These are phyloP conservation scores for Alca torda DNA, from an alignment of 2,797 vertebrate species.

Conservation along the genomic window DNA sequence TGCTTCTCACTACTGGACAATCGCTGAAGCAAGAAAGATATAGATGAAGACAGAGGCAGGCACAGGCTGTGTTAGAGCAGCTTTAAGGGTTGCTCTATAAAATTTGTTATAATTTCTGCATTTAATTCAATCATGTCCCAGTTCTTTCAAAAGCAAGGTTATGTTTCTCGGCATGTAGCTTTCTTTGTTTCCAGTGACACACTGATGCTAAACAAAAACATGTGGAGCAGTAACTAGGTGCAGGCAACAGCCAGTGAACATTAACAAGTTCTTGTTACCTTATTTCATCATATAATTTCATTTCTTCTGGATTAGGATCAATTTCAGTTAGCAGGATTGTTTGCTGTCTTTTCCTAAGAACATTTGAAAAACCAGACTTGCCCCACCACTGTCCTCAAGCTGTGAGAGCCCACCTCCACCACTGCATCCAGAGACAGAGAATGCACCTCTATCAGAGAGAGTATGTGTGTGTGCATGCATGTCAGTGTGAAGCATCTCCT, in stretches of 20 bases:
- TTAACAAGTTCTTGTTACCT: background rate
- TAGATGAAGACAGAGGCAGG: background rate
- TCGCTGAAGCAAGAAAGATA: background rate
- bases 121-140: background rate
- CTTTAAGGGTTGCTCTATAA: background rate
- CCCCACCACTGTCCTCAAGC: background rate
- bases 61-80: background rate
- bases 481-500: background rate
- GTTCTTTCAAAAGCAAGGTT: background rate
- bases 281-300: background rate
- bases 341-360: background rate
- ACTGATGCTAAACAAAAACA: background rate
- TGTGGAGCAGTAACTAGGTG: background rate
- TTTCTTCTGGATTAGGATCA: background rate
- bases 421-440: background rate
- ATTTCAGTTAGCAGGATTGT: background rate
- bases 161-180: background rate
- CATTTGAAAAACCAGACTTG: background rate
- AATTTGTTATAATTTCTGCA: background rate
- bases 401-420: background rate
- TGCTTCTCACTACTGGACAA: background rate
- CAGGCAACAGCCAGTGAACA: background rate
- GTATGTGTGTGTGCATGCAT: background rate
- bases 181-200: background rate
- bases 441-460: background rate